Conservation (phyloP, 1,140 invertebrate species). For the Micrasema longulum region DNA sequence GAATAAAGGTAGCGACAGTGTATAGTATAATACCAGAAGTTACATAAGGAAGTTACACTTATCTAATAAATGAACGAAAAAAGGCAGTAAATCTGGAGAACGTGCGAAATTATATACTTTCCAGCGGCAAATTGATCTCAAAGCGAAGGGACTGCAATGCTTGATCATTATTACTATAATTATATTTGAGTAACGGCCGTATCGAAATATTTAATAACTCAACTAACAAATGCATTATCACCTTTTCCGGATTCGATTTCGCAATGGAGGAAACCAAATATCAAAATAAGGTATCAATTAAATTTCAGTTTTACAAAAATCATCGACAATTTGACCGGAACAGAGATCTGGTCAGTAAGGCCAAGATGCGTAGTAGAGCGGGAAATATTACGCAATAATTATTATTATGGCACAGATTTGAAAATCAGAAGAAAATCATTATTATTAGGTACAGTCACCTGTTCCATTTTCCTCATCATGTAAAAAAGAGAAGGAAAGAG, state of each 20-base stretch:
- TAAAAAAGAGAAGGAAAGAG: too few relatives aligned
- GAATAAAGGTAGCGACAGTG: too few relatives aligned
- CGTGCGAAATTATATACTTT: conserved; percentile 4
- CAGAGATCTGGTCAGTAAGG: not conserved
- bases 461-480: too few relatives aligned
- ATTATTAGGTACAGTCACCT: too few relatives aligned
- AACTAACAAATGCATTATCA: conserved; percentile 8
- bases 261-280: conserved; percentile 24
- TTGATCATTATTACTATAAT: conserved; percentile 13
- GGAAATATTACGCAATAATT: not conserved
- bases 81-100: not conserved
- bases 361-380: conserved; percentile 10
- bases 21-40: conserved; percentile 1
- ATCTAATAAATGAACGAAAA: not conserved
- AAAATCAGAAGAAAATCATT: too few relatives aligned
- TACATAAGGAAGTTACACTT: not conserved
- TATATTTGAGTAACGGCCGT: not conserved
- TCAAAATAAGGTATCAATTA: conserved; percentile 7
- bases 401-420: too few relatives aligned
- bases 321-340: not conserved
- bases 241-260: conserved; percentile 12
- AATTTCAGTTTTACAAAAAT: not conserved
- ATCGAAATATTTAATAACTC: conserved; percentile 1
- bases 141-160: conserved; percentile 11
- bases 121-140: conserved; percentile 3